A percentile compares a stretch with the other conserved stretches of the same genome.
These are phyloP conservation scores for Chrysocyon brachyurus DNA, from an alignment of 2,797 vertebrate species.

Conservation along the genomic window DNA sequence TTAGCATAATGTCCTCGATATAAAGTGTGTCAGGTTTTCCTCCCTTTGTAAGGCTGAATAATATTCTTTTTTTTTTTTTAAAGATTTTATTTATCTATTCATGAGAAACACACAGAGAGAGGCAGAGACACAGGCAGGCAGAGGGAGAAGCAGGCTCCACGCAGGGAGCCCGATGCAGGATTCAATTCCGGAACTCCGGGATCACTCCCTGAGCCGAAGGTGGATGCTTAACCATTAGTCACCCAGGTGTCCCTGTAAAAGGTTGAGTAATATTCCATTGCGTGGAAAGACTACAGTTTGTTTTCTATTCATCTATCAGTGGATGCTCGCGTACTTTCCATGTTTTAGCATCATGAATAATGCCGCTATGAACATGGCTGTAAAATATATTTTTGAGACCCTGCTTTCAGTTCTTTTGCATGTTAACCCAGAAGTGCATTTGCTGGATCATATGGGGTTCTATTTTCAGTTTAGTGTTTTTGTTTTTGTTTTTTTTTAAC, in stretches of 20 bases:
- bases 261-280: background rate
- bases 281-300: fast-evolving
- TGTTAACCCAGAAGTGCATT: background rate
- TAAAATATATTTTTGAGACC: background rate
- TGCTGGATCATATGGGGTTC: background rate
- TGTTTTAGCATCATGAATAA: background rate
- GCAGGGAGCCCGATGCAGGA: too few species aligned
- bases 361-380: background rate
- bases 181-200: too few species aligned
- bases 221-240: too few species aligned
- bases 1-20: background rate
- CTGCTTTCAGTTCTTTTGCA: background rate
- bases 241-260: background rate
- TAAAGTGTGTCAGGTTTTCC: background rate
- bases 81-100: too few species aligned
- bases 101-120: too few species aligned
- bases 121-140: too few species aligned
- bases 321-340: background rate
- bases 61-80: background rate
- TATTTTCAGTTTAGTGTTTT: background rate
- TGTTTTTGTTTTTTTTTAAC: too few species aligned
- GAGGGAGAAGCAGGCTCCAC: too few species aligned
- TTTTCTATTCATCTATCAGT: background rate
- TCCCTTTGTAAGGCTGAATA: background rate
- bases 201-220: too few species aligned